These are phyloP conservation scores for Camelus bactrianus DNA, from an alignment of 2,113 vertebrate species.

Conservation along the genomic window DNA sequence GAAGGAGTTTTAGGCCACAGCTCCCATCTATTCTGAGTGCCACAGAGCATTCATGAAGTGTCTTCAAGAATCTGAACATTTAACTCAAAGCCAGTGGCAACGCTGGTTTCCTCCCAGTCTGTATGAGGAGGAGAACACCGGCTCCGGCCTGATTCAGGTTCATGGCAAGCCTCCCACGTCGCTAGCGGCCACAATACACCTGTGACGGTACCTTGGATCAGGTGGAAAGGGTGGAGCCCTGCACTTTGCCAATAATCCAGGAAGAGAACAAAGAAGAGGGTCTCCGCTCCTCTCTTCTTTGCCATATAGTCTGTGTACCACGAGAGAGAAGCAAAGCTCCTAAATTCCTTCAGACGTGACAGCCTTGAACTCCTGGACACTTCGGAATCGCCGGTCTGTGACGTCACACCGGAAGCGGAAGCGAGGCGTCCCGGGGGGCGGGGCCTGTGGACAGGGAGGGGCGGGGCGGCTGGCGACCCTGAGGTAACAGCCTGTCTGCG, in stretches of 20 bases:
- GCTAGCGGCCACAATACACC: not conserved
- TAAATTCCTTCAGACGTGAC: not conserved
- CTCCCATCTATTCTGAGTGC: not conserved
- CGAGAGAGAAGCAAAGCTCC: not conserved
- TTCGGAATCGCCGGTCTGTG: conserved; percentile 45
- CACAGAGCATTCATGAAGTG: not conserved
- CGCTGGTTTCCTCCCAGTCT: not conserved
- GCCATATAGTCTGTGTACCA: not conserved
- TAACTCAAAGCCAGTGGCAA: not conserved
- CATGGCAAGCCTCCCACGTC: not conserved
- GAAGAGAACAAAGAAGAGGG: conserved; percentile 56
- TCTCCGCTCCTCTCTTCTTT: not conserved
- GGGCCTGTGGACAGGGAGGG: not conserved
- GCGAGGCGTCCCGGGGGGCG: not conserved
- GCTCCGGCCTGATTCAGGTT: not conserved
- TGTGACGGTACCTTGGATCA: not conserved
- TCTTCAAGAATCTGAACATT: not conserved
- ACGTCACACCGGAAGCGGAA: conserved; percentile 45
- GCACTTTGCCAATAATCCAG: not conserved
- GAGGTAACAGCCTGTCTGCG: not conserved
- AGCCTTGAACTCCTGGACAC: not conserved
- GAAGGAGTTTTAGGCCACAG: not conserved
- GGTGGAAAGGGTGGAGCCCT: not conserved
- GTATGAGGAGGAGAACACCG: not conserved
- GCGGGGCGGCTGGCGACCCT: not conserved